Conservation (phyloP, 2,797 vertebrate species). For the Poecile montanus region DNA sequence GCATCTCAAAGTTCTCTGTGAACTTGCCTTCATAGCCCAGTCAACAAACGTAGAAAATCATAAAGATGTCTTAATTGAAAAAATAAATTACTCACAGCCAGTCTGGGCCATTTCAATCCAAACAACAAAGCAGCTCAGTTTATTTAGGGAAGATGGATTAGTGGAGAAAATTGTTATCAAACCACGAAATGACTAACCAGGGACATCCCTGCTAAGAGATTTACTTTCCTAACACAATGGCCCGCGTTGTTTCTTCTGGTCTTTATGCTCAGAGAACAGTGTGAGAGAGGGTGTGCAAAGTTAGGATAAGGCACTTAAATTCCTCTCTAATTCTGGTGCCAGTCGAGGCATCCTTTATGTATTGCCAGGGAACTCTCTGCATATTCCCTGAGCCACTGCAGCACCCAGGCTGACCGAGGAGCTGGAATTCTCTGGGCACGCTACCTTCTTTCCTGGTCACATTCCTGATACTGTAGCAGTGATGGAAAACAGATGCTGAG, state of each 20-base stretch:
- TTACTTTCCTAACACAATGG: constrained; percentile 2
- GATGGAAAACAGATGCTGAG: constrained; percentile 37
- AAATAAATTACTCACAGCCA: constrained; percentile 22
- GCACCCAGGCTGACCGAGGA: background rate
- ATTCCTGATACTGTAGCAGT: background rate
- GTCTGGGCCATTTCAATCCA: constrained; percentile 39
- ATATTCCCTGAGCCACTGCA: background rate
- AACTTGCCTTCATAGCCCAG: constrained; percentile 6
- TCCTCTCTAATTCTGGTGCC: background rate
- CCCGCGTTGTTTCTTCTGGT: background rate
- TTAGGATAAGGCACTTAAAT: background rate
- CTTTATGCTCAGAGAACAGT: background rate
- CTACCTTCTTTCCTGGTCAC: background rate
- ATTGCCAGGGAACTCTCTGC: background rate
- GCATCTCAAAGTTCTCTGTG: background rate
- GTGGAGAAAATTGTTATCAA: constrained; percentile 52
- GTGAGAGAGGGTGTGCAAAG: background rate
- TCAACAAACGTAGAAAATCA: constrained; percentile 38
- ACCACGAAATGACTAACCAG: constrained; percentile 38
- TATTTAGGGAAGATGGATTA: constrained; percentile 25
- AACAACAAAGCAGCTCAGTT: constrained; percentile 52
- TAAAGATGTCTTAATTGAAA: constrained; percentile 41
- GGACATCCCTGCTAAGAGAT: constrained; percentile 31
- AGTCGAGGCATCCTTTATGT: background rate
- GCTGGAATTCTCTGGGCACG: background rate